Percentiles rank a stretch among this genome's conserved stretches.
Evolutionary conservation across 1,140 invertebrate genomes (phyloP).

Genomic region (Hermetia illucens): DNA sequence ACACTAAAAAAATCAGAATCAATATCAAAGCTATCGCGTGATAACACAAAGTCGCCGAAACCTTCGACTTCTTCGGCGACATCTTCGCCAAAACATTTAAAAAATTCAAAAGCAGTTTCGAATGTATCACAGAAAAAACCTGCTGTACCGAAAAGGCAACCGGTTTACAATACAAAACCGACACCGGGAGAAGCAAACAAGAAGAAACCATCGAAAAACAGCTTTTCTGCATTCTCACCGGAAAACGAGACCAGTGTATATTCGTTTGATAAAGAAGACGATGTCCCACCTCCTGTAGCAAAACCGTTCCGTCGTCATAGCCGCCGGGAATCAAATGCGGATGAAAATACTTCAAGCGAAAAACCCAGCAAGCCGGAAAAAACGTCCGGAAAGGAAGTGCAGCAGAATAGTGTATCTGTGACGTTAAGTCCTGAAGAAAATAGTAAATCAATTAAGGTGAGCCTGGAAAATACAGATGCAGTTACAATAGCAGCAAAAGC

Average conservation of each 20-base stretch:
- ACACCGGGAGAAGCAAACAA: slow-evolving; percentile 11
- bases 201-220: slow-evolving; percentile 6
- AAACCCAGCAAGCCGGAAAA: slow-evolving; percentile 18
- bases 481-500: neutral
- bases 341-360: slow-evolving; percentile 15
- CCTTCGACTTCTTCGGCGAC: slow-evolving; percentile 5
- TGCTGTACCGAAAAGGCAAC: slow-evolving; percentile 10
- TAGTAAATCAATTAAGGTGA: slow-evolving; percentile 15
- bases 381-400: slow-evolving; percentile 1
- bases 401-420: slow-evolving; percentile 9
- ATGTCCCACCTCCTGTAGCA: slow-evolving; percentile 38
- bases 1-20: no score
- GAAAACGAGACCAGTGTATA: slow-evolving; percentile 57
- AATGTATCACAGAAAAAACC: slow-evolving; percentile 9
- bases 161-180: slow-evolving; percentile 21
- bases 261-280: slow-evolving; percentile 49
- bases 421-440: slow-evolving; percentile 25
- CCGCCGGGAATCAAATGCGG: slow-evolving; percentile 30
- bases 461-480: slow-evolving; percentile 7
- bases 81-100: slow-evolving; percentile 13
- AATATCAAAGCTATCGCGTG: no score
- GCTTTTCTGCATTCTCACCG: slow-evolving; percentile 41
- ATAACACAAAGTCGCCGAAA: neutral
- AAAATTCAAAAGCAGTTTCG: slow-evolving; percentile 8
- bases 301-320: slow-evolving; percentile 42